Conservation (phyloP, 2,888 invertebrate species). For the Lutraria lutraria region DNA sequence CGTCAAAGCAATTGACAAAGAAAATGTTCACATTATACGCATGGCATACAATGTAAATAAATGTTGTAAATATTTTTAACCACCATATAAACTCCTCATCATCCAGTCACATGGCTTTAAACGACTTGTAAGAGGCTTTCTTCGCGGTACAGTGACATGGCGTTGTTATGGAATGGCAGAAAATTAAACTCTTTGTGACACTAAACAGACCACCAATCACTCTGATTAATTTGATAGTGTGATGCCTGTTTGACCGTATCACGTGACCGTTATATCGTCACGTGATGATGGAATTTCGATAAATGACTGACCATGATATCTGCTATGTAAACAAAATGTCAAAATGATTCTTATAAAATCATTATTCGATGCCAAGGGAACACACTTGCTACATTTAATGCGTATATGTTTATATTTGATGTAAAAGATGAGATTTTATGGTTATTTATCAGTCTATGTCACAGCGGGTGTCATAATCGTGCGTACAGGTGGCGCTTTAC, state of each 20-base stretch:
- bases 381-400: conserved; percentile 15
- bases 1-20: no score
- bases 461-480: conserved; percentile 42
- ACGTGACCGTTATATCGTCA: conserved; percentile 51
- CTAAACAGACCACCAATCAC: conserved; percentile 51
- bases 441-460: conserved; percentile 41
- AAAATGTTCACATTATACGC: no score
- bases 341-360: conserved; percentile 36
- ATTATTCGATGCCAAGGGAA: conserved; percentile 42
- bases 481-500: conserved; percentile 18
- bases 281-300: conserved; percentile 40
- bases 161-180: conserved; percentile 23
- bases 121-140: no score
- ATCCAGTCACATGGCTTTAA: no score
- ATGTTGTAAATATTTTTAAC: no score
- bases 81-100: no score
- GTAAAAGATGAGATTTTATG: conserved; percentile 15
- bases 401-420: conserved; percentile 27
- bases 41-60: no score
- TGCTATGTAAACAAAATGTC: conserved; percentile 46
- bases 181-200: conserved; percentile 36
- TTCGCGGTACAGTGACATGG: neutral
- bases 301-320: conserved; percentile 46
- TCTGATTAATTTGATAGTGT: conserved; percentile 41
- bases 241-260: conserved; percentile 41